These are phyloP conservation scores for Brevimyrus niger DNA, from an alignment of 2,113 vertebrate genomes.

Conservation along the genomic window DNA sequence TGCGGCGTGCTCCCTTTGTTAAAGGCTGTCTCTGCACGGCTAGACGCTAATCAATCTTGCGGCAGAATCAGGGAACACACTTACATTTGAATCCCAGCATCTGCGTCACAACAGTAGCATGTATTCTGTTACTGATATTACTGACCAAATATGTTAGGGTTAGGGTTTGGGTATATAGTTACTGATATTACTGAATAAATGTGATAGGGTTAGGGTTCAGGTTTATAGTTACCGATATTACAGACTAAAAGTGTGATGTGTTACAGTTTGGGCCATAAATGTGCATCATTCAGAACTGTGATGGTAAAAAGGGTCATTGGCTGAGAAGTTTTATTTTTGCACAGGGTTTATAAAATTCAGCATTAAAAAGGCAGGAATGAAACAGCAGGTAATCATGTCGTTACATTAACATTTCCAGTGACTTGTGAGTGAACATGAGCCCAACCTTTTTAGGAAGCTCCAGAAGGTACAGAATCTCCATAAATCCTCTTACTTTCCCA, in stretches of 20 bases:
- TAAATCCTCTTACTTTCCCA: not conserved
- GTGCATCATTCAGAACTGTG: not conserved
- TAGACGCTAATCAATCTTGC: slow-evolving; percentile 7
- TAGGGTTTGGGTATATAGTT: not conserved
- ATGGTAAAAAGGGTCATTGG: not conserved
- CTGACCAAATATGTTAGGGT: not conserved
- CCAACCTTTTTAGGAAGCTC: not conserved
- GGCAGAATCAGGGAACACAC: not conserved
- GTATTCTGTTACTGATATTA: not conserved
- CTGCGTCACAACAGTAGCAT: not conserved
- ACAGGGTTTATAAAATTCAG: not conserved
- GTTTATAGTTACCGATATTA: not conserved
- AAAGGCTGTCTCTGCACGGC: not conserved
- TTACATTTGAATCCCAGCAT: not conserved
- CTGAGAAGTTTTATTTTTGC: not conserved
- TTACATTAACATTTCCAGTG: not conserved
- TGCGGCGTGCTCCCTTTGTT: not conserved
- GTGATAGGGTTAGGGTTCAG: not conserved
- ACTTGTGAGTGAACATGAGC: not conserved
- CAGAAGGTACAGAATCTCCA: not conserved
- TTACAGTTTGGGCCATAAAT: not conserved
- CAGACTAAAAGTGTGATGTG: not conserved
- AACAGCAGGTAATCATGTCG: not conserved
- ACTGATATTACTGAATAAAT: not conserved
- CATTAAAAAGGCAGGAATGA: not conserved